phyloP scores from a whole-genome alignment of 2,888 invertebrate species.

The Epirrhoe alternata region DNA sequence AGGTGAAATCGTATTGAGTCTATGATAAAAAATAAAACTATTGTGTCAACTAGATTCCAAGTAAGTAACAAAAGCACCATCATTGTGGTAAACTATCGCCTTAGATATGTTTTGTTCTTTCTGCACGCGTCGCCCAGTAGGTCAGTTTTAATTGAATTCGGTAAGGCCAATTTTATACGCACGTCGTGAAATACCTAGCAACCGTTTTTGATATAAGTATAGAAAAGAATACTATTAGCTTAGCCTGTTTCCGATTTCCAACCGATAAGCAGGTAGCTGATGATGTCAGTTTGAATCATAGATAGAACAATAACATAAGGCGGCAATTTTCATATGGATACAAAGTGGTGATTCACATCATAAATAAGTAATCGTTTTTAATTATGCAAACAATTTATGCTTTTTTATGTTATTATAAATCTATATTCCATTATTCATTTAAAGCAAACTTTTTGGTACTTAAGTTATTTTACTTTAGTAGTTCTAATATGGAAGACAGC shows the following conservation, averaged over 20 bases:
- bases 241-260: constrained; percentile 12
- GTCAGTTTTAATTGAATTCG: constrained; percentile 81
- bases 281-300: neutral
- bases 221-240: neutral
- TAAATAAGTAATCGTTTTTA: too few species aligned
- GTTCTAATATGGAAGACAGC: too few species aligned
- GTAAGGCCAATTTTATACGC: constrained; percentile 80
- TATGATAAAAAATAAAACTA: neutral
- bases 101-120: constrained; percentile 58
- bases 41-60: constrained; percentile 4
- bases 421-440: too few species aligned
- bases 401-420: too few species aligned
- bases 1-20: neutral
- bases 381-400: too few species aligned
- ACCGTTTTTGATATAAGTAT: constrained; percentile 52
- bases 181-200: constrained; percentile 61
- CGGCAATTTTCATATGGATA: too few species aligned
- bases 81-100: constrained; percentile 52
- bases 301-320: neutral
- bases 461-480: neutral
- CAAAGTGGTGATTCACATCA: too few species aligned
- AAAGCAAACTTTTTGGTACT: neutral
- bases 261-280: neutral
- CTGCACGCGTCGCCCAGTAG: constrained; percentile 61
- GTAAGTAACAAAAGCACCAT: constrained; percentile 29